These are phyloP conservation scores for Acanthococcus lagerstroemiae DNA, from an alignment of 2,888 invertebrate genomes.

Conservation along the genomic window DNA sequence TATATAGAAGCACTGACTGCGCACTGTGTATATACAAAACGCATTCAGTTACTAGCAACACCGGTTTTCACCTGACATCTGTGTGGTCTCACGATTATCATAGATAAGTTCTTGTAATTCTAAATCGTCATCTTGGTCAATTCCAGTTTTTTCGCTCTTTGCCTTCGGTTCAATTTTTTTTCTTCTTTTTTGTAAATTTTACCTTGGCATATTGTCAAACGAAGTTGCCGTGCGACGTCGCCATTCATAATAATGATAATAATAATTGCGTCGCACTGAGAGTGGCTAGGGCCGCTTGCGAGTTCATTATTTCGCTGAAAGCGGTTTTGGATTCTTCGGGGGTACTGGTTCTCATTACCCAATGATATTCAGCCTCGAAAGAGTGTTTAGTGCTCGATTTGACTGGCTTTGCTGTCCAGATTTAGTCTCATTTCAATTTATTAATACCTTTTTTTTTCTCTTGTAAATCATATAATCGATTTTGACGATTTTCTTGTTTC, in stretches of 20 bases:
- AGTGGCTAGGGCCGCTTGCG: neutral
- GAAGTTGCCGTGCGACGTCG: conserved; percentile 8
- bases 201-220: conserved; percentile 17
- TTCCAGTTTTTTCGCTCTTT: conserved; percentile 9
- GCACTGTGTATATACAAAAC: conserved; percentile 8
- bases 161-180: neutral
- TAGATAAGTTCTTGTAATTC: conserved; percentile 5
- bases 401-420: no score
- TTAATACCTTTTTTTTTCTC: no score
- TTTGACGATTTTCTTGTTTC: no score
- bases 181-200: neutral
- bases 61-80: conserved; percentile 11
- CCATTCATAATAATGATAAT: conserved; percentile 15
- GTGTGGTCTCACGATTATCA: conserved; percentile 14
- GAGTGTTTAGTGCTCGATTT: no score
- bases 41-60: conserved; percentile 5
- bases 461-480: no score
- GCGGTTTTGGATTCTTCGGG: neutral
- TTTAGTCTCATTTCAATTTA: no score
- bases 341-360: neutral
- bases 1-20: no score
- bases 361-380: no score
- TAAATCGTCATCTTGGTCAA: conserved; percentile 11
- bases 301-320: neutral
- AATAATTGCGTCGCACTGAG: conserved; percentile 4